Evolutionary conservation across 2,797 vertebrate species (phyloP), one percentile per base, ranked within the genome.

Genomic region (Pantherophis vulpinus): DNA sequence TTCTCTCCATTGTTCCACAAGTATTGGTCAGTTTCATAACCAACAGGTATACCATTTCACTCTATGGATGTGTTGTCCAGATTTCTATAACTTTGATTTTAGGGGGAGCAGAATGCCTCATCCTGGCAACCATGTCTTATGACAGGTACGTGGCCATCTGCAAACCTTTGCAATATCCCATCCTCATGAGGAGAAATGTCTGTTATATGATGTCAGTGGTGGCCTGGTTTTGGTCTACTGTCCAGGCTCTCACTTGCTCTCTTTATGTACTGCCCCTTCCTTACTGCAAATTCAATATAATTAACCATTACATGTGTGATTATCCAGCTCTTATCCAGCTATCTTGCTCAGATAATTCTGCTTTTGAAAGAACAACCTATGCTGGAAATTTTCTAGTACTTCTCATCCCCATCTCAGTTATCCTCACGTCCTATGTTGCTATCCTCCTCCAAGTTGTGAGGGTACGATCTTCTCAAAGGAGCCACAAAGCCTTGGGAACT

Each of bases 61-160:
- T 96, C 87, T 58, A 32, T 16, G 93, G 94, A 1, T 96, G 96
- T 95, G 61, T 91, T 4, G 11, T 90, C 7, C 96, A 96, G 90
- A 93, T 96, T 51, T 95, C 92, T 16, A 2, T 95, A 3, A 94
- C 91, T 51, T 89, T 95, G 18, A 51, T 14, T 18, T 87, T 95
- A 0, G 93, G 91, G 56, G 94, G 93, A 0, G 94, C 94, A 13
- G 95, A 96, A 20, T 94, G 94, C 7, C 92, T 97, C 32, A 88
- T 96, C 56, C 74, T 97, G 32, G 94, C 94, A 25, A 90, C 95
- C 83, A 96, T 96, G 95, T 95, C 95, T 88, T 96, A 95, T 66
- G 96, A 96, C 12, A 92, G 94, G 0, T 96, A 93, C 2, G 74
- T 42, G 0, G 74, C 74, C 74, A 79, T 79, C 74, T 79, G 74